phyloP scores from a whole-genome alignment of 2,113 vertebrate species.

The Nothobranchius furzeri region DNA sequence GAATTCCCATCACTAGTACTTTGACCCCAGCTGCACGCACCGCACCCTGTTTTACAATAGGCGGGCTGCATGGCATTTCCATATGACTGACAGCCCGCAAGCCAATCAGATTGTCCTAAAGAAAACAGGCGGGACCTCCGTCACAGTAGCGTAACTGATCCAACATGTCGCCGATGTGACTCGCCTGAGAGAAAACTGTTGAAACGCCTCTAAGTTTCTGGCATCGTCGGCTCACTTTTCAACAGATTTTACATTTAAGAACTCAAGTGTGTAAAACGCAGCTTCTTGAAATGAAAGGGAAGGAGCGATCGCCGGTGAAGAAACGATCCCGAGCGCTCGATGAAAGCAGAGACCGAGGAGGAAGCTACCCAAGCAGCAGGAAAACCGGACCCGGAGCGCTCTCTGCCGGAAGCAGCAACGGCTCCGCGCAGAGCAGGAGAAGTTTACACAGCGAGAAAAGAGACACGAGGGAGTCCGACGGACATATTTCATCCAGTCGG shows the following conservation, averaged over 20 bases:
- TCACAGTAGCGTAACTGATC: slow-evolving; percentile 38
- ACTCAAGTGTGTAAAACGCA: background rate
- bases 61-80: background rate
- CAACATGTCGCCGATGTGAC: slow-evolving; percentile 64
- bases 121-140: slow-evolving; percentile 44
- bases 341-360: slow-evolving; percentile 83
- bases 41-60: slow-evolving; percentile 49
- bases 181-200: slow-evolving; percentile 21
- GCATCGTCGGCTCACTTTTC: background rate
- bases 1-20: background rate
- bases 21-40: slow-evolving; percentile 12
- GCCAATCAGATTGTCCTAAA: slow-evolving; percentile 47
- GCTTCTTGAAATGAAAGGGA: slow-evolving; percentile 87
- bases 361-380: slow-evolving; percentile 82
- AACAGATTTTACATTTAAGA: background rate
- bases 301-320: slow-evolving; percentile 92
- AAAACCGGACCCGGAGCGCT: slow-evolving; percentile 75
- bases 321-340: slow-evolving; percentile 89
- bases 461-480: slow-evolving; percentile 82
- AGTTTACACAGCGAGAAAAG: slow-evolving; percentile 83
- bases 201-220: slow-evolving; percentile 26
- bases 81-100: background rate
- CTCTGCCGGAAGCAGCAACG: slow-evolving; percentile 70
- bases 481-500: slow-evolving; percentile 76
- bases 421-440: slow-evolving; percentile 78